These are phyloP conservation scores for Ooceraea biroi DNA, from an alignment of 1,140 invertebrate species.

Conservation along the genomic window DNA sequence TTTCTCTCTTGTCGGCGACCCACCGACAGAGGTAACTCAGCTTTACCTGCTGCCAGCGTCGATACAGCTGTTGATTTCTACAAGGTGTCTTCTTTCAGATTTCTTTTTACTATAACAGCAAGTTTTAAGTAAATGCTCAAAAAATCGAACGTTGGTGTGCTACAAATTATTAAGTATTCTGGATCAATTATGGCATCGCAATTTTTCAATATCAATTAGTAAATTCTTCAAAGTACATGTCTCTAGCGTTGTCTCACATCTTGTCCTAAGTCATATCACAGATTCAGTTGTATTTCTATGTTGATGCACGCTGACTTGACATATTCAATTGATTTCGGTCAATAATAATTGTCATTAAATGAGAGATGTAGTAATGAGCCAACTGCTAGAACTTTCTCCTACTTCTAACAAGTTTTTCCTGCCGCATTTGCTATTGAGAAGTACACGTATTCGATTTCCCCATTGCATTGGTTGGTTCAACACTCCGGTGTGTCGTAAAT, in stretches of 20 bases:
- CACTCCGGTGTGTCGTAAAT: neutral
- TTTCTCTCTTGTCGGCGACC: conserved; percentile 51
- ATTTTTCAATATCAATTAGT: too few relatives aligned
- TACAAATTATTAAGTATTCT: too few relatives aligned
- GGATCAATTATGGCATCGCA: too few relatives aligned
- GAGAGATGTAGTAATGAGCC: neutral
- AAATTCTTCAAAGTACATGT: too few relatives aligned
- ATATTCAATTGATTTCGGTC: neutral
- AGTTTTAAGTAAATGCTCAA: too few relatives aligned
- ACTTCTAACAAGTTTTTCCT: neutral
- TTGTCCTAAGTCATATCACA: neutral
- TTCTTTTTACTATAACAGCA: neutral
- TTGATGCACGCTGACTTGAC: neutral
- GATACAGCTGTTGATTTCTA: conserved; percentile 73
- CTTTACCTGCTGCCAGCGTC: conserved; percentile 65
- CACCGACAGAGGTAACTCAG: conserved; percentile 70
- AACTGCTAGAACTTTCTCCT: conserved; percentile 3
- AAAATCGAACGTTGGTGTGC: too few relatives aligned
- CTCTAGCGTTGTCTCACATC: too few relatives aligned
- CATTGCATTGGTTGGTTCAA: conserved; percentile 7
- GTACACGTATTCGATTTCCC: conserved; percentile 1
- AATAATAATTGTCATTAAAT: neutral
- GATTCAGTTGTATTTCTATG: neutral
- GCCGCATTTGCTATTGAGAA: neutral
- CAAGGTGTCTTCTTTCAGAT: conserved; percentile 53